These are phyloP conservation scores for Zosterops japonicus DNA, from an alignment of 2,113 vertebrate genomes.

Conservation along the genomic window DNA sequence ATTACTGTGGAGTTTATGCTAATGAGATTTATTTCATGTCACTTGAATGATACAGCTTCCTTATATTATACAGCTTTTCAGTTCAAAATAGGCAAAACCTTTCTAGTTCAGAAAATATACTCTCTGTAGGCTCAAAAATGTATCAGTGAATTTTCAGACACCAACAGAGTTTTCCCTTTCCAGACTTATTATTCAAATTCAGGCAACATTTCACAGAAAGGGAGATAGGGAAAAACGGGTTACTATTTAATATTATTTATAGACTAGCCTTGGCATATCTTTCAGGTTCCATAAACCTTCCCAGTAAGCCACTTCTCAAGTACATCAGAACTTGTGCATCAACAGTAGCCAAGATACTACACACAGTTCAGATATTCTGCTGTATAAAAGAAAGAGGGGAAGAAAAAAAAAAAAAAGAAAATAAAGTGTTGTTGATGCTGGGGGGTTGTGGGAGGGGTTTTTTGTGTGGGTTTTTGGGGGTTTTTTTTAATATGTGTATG, in stretches of 20 bases:
- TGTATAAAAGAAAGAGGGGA: neutral
- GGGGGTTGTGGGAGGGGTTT: fast-evolving
- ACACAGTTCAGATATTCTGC: neutral
- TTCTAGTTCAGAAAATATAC: conserved; percentile 11
- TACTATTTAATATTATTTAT: conserved; percentile 59
- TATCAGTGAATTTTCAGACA: conserved; percentile 32
- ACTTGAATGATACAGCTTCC: conserved; percentile 27
- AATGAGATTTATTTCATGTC: conserved; percentile 60
- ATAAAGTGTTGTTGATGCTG: too few species aligned
- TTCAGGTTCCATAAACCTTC: conserved; percentile 48
- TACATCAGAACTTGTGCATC: neutral
- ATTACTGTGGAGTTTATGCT: conserved; percentile 10
- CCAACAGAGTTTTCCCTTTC: conserved; percentile 10
- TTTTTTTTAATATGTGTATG: too few species aligned
- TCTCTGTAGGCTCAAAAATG: neutral
- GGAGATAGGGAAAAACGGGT: neutral
- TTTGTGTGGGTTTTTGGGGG: too few species aligned
- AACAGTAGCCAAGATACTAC: neutral
- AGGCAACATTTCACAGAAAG: conserved; percentile 12
- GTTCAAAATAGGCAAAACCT: conserved; percentile 4
- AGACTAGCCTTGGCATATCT: conserved; percentile 42
- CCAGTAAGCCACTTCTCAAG: conserved; percentile 10
- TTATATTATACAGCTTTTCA: neutral
- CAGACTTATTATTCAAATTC: conserved; percentile 56
- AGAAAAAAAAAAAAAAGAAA: neutral